A percentile compares a stretch with the other conserved stretches of the same genome.
Evolutionary conservation across 2,113 vertebrate genomes (phyloP).

Genomic region (Podarcis raffonei): DNA sequence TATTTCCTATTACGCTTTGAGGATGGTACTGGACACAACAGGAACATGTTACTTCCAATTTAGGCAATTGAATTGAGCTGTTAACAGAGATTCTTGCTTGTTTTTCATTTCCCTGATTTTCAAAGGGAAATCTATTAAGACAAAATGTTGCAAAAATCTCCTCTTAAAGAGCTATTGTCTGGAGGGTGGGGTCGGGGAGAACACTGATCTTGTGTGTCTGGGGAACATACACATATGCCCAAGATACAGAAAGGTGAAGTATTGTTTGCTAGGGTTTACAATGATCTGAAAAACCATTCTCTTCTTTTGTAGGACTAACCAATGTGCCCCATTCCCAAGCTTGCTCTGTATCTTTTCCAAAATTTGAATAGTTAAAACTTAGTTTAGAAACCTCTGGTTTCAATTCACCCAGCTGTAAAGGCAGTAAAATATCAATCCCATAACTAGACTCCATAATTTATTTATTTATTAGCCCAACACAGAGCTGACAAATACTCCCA

Average conservation of each 20-base stretch:
- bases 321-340: not conserved
- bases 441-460: not conserved
- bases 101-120: accelerated
- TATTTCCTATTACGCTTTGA: not conserved
- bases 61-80: not conserved
- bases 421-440: not conserved
- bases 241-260: not conserved
- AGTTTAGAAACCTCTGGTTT: not conserved
- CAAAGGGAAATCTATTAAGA: accelerated
- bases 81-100: accelerated
- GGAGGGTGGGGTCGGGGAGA: not conserved
- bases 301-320: not conserved
- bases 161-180: not conserved
- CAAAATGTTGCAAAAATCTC: not conserved
- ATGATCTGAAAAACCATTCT: not conserved
- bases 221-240: not conserved
- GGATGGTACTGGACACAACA: not conserved
- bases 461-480: no score
- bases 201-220: not conserved
- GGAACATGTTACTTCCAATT: not conserved
- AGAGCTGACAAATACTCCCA: not conserved
- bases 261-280: not conserved
- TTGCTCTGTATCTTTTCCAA: not conserved
- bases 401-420: not conserved
- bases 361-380: not conserved